These are phyloP conservation scores for Tryphoninae sp. DNA, from an alignment of 2,888 invertebrate genomes.

Conservation along the genomic window DNA sequence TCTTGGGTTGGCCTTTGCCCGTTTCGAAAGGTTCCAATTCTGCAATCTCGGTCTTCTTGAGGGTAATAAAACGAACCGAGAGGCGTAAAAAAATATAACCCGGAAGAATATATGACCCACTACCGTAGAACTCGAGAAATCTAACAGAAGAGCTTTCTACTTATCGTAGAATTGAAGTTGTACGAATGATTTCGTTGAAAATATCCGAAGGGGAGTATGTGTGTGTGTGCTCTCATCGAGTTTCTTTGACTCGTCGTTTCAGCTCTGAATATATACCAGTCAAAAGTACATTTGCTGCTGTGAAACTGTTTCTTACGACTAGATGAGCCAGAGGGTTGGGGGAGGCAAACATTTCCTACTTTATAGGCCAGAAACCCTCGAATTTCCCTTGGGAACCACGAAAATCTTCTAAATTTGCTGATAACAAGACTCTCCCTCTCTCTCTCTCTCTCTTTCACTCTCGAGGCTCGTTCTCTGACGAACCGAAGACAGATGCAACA, in stretches of 20 bases:
- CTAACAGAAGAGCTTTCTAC: conserved; percentile 15
- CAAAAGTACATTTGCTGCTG: not conserved
- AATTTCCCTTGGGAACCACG: conserved; percentile 42
- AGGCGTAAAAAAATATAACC: conserved; percentile 26
- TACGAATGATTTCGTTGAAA: conserved; percentile 8
- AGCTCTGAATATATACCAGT: not conserved
- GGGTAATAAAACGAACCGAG: conserved; percentile 31
- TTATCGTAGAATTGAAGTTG: not conserved
- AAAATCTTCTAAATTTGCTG: conserved; percentile 69
- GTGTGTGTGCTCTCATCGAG: not conserved
- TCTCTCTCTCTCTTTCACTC: not conserved
- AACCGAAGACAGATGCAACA: conserved; percentile 71
- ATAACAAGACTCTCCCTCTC: conserved; percentile 60
- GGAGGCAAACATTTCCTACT: not conserved
- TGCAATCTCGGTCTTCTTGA: conserved; percentile 23
- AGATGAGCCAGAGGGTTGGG: not conserved
- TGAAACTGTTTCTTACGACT: not conserved
- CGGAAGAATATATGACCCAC: conserved; percentile 12
- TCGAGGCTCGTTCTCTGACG: conserved; percentile 41
- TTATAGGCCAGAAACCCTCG: conserved; percentile 8
- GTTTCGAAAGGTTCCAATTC: not conserved
- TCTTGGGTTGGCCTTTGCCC: not conserved
- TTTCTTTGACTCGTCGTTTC: not conserved
- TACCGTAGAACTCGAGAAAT: conserved; percentile 4
- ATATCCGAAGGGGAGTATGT: not conserved